These are phyloP conservation scores for Ptyas mucosa DNA, from an alignment of 2,113 vertebrate species.

Conservation along the genomic window DNA sequence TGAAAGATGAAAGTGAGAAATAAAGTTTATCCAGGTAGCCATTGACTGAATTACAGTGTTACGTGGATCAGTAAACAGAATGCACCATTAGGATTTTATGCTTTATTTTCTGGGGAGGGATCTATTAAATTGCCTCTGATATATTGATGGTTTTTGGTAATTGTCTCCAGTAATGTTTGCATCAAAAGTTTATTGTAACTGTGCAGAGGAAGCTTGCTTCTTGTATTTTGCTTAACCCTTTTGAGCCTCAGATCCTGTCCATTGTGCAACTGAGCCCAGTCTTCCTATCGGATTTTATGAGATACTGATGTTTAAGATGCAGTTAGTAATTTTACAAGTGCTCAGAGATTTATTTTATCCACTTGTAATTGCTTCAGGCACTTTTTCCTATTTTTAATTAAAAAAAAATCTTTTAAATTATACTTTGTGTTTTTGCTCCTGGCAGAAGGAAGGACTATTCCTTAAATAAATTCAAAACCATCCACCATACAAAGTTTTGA, in stretches of 20 bases:
- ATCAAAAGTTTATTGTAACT: background rate
- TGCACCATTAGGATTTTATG: background rate
- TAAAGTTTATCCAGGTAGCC: background rate
- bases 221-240: background rate
- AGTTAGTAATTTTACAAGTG: background rate
- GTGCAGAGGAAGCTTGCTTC: background rate
- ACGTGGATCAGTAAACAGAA: background rate
- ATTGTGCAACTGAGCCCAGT: background rate
- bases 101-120: background rate
- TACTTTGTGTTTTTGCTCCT: background rate
- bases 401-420: background rate
- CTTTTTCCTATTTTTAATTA: background rate
- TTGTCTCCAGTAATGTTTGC: background rate
- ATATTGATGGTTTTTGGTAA: background rate
- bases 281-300: background rate
- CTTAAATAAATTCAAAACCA: background rate
- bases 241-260: background rate
- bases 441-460: background rate
- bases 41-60: background rate
- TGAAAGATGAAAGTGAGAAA: background rate
- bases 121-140: background rate
- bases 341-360: background rate
- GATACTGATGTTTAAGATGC: background rate
- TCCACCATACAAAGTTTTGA: background rate
- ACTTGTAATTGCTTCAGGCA: background rate